Conservation (phyloP, 2,888 invertebrate species). For the Epinotia nisella region DNA sequence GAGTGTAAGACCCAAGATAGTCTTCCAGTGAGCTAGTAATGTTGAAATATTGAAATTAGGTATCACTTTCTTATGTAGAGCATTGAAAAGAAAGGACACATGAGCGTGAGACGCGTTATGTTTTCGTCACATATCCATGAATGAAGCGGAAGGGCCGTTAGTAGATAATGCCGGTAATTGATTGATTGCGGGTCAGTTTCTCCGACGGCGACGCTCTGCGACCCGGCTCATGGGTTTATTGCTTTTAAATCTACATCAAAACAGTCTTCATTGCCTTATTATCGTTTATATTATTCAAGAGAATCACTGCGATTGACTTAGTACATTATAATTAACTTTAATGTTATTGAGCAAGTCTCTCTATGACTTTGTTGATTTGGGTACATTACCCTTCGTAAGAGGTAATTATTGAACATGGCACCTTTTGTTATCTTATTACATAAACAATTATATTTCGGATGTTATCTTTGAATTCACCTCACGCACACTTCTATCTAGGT, state of each 20-base stretch:
- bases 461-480: conserved; percentile 39
- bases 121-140: conserved; percentile 43
- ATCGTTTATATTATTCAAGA: conserved; percentile 16
- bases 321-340: conserved; percentile 18
- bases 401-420: conserved; percentile 38
- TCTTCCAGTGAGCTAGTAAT: neutral
- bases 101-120: conserved; percentile 42
- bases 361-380: conserved; percentile 40
- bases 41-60: neutral
- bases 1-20: too few species aligned
- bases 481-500: conserved; percentile 39
- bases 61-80: neutral
- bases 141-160: conserved; percentile 42
- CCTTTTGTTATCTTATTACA: conserved; percentile 37
- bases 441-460: conserved; percentile 38
- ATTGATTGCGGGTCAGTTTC: conserved; percentile 41
- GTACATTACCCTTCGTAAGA: conserved; percentile 39
- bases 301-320: conserved; percentile 18
- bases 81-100: conserved; percentile 12
- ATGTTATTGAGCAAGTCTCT: conserved; percentile 37
- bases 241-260: conserved; percentile 39
- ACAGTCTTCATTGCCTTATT: conserved; percentile 34
- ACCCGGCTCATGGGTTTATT: conserved; percentile 26
- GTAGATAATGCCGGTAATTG: conserved; percentile 43
- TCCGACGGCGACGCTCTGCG: conserved; percentile 15